Conservation (phyloP, 2,797 vertebrate species). For the Pogonophryne albipinna region DNA sequence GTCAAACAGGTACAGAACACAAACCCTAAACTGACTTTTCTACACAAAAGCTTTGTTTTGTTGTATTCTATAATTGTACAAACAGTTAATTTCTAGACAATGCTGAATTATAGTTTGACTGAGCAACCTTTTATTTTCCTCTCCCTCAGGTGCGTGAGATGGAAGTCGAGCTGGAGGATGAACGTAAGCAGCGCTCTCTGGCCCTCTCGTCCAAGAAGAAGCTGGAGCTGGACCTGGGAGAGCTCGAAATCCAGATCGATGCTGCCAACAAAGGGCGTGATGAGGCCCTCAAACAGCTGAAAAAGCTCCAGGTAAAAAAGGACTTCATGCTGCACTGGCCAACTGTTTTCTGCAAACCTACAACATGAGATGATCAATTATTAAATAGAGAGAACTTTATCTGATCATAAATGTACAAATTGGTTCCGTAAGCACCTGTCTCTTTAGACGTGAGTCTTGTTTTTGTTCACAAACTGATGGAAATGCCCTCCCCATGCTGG, state of each 20-base stretch:
- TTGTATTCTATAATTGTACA: background rate
- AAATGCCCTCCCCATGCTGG: background rate
- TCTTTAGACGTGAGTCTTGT: too few species aligned
- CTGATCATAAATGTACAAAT: background rate
- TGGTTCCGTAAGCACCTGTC: too few species aligned
- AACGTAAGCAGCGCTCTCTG: constrained; percentile 90
- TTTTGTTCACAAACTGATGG: too few species aligned
- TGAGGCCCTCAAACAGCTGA: constrained; percentile 95
- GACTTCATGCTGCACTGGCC: too few species aligned
- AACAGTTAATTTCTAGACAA: background rate
- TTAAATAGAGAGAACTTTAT: too few species aligned
- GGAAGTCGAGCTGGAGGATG: constrained; percentile 95
- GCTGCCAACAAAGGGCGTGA: constrained; percentile 92
- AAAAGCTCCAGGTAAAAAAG: constrained; percentile 91
- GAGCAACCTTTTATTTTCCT: background rate
- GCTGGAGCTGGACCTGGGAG: constrained; percentile 92
- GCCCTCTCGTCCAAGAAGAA: constrained; percentile 94
- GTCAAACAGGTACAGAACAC: constrained; percentile 89
- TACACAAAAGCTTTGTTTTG: background rate
- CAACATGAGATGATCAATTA: background rate
- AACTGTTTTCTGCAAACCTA: background rate
- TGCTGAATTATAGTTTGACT: background rate
- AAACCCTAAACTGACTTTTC: constrained; percentile 14
- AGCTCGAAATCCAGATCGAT: constrained; percentile 91
- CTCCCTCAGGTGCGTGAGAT: constrained; percentile 92